Base-by-base conservation (phyloP, 2,888 invertebrate species). In the Zeuzera pyrina region DNA sequence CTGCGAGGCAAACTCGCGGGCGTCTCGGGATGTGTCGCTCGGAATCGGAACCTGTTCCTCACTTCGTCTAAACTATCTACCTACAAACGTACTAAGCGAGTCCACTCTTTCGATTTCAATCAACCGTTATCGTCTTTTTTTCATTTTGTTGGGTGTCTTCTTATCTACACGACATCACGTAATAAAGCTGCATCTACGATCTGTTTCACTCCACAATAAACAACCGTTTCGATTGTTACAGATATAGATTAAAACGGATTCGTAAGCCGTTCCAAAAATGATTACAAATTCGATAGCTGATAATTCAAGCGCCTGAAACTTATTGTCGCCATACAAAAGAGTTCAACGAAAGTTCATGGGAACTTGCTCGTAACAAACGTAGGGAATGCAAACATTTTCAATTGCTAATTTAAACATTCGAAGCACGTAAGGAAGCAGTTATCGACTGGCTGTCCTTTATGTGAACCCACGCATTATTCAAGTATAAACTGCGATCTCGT, bases 101-200 rank as follows among this genome's bases (percentile, higher is more conserved):
- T 53, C 52, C 52, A 56, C 60, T 72, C 67, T 77, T 77, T 76
- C 73, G 70, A 67, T 79, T 79, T 76, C 77, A 76, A 78, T 79
- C 73, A 78, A 81, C 81, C 79, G 81, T 79, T 83, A 79, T 78
- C 60, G 66, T 59, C 67, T 59, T 69, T 67, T 68, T 70, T 58
- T 65, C 55, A 38, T 34, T 42, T 53, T 12, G 66, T 34, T n/a
- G n/a, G n/a, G 59, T 58, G 64, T 62, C 30, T 56, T 63, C 66
- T 69, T 72, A 71, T 77, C 70, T 59, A 49, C 48, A 50, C 52
- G 47, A 55, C 52, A 67, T 64, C 71, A 64, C 65, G 69, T 68
- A 70, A 72, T 57, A 52, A 44, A 42, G 42, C 48, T 49, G 51
- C 56, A 58, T 56, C 55, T 45, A 35, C 30, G 38, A 25, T 25